phyloP scores from a whole-genome alignment of 2,888 invertebrate species.

The Chrysotoxum bicinctum region DNA sequence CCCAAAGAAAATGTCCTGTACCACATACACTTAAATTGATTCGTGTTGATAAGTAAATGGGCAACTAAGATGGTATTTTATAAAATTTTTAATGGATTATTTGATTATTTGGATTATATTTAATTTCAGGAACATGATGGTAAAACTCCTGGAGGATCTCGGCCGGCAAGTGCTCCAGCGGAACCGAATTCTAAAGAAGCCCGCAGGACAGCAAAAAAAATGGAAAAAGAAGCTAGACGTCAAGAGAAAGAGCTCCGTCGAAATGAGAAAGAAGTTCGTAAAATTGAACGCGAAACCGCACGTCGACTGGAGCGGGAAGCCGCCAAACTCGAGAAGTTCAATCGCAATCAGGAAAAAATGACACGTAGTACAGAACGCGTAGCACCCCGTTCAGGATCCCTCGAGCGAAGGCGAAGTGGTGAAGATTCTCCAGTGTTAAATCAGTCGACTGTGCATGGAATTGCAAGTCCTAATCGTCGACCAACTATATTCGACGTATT shows the following conservation, averaged over 20 bases:
- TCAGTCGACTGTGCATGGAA: conserved; percentile 82
- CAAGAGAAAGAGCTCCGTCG: conserved; percentile 81
- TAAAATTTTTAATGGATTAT: background rate
- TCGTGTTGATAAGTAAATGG: background rate
- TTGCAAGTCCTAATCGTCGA: conserved; percentile 87
- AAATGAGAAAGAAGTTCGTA: conserved; percentile 81
- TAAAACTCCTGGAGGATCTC: conserved; percentile 77
- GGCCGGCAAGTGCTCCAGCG: conserved; percentile 81
- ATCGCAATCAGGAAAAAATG: conserved; percentile 81
- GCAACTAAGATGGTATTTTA: background rate
- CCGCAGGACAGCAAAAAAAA: conserved; percentile 80
- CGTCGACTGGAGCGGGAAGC: conserved; percentile 80
- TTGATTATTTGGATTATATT: background rate
- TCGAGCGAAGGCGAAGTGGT: conserved; percentile 81
- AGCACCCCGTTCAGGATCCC: conserved; percentile 79
- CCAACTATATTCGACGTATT: conserved; percentile 92
- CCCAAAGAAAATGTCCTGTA: too few relatives aligned
- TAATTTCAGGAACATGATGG: conserved; percentile 81
- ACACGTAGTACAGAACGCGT: conserved; percentile 81
- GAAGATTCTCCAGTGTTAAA: conserved; percentile 81
- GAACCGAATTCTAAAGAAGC: conserved; percentile 81
- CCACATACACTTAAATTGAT: too few relatives aligned
- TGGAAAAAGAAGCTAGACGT: conserved; percentile 81
- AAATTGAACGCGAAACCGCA: conserved; percentile 80
- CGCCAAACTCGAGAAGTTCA: conserved; percentile 81